Percentiles rank a stretch among this genome's conserved stretches.
Conservation (phyloP, 2,797 vertebrate species). For the Sebastiscus albofasciatus region DNA sequence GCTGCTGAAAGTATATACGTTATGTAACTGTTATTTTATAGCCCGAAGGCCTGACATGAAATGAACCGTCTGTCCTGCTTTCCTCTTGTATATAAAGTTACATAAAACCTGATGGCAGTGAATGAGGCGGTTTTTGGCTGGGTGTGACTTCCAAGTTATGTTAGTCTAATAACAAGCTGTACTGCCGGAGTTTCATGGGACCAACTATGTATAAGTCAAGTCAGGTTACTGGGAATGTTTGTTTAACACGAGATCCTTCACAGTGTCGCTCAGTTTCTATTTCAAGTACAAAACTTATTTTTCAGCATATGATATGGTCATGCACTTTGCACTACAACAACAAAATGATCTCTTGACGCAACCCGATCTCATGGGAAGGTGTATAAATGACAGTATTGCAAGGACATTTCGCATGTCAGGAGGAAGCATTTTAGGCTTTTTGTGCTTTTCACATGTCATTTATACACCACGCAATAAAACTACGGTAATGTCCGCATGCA, state of each 20-base stretch:
- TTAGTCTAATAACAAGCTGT: slow-evolving; percentile 26
- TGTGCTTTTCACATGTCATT: no score
- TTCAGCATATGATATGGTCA: background rate
- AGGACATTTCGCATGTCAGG: no score
- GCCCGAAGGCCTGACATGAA: slow-evolving; percentile 9
- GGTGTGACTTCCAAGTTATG: slow-evolving; percentile 25
- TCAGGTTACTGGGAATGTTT: background rate
- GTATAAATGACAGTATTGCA: no score
- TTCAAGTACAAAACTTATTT: background rate
- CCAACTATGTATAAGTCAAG: background rate
- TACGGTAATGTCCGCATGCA: no score
- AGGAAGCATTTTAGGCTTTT: no score
- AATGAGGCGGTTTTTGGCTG: slow-evolving; percentile 37
- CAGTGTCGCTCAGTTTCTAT: background rate
- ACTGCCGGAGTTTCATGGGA: slow-evolving; percentile 25
- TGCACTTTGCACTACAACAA: background rate
- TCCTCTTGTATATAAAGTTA: slow-evolving; percentile 46
- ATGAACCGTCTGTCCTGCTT: slow-evolving; percentile 39
- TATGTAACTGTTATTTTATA: slow-evolving; percentile 51
- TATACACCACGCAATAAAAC: no score
- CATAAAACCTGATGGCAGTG: slow-evolving; percentile 44
- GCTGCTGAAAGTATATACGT: slow-evolving; percentile 12
- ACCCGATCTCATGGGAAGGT: no score
- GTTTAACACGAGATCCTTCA: background rate
- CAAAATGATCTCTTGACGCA: no score